phyloP scores from a whole-genome alignment of 2,888 invertebrate genomes.

The Cataglyphis altisquamis region DNA sequence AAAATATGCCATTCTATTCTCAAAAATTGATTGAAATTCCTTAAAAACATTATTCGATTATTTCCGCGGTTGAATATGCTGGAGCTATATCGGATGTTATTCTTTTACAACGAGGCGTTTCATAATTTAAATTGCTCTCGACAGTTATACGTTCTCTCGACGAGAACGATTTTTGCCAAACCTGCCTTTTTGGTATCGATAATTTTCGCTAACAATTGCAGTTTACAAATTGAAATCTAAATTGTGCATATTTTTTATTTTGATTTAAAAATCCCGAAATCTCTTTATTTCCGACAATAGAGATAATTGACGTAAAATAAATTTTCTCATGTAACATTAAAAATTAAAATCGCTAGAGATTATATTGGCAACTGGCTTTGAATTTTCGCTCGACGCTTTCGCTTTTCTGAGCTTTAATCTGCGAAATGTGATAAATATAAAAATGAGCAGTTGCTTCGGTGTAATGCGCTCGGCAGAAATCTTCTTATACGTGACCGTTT shows the following conservation, averaged over 20 bases:
- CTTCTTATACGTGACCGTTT: slow-evolving; percentile 39
- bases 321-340: background rate
- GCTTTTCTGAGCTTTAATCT: slow-evolving; percentile 21
- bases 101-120: slow-evolving; percentile 40
- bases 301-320: background rate
- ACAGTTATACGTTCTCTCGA: slow-evolving; percentile 7
- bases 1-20: slow-evolving; percentile 11
- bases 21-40: slow-evolving; percentile 38
- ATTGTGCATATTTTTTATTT: background rate
- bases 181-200: slow-evolving; percentile 17
- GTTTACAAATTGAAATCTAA: slow-evolving; percentile 5
- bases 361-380: background rate
- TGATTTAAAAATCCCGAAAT: background rate
- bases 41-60: slow-evolving; percentile 49
- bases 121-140: slow-evolving; percentile 44
- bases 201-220: background rate
- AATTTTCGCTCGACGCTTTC: background rate
- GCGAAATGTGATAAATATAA: slow-evolving; percentile 41
- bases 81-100: slow-evolving; percentile 19
- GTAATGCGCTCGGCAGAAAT: slow-evolving; percentile 10
- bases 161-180: slow-evolving; percentile 33
- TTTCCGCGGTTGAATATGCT: slow-evolving; percentile 23
- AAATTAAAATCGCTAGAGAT: background rate
- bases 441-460: slow-evolving; percentile 25
- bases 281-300: background rate